Percentiles rank a stretch among this genome's conserved stretches.
phyloP scores from a whole-genome alignment of 2,888 invertebrate species.

The Camponotus fellah region DNA sequence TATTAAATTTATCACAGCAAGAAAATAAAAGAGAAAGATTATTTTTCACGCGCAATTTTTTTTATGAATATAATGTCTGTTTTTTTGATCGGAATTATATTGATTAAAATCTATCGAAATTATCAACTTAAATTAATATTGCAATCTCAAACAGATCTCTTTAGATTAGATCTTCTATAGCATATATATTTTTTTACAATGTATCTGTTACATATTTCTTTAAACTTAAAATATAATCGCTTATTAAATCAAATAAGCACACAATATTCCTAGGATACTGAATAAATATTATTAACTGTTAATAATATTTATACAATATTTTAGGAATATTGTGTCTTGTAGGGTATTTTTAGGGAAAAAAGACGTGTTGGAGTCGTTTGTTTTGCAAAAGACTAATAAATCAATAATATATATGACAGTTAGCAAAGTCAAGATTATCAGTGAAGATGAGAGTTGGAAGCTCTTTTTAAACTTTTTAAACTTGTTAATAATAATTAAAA shows the following conservation, averaged over 20 bases:
- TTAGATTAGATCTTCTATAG: neutral
- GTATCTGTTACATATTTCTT: neutral
- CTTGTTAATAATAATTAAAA: neutral
- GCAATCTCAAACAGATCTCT: conserved; percentile 1
- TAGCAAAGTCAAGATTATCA: neutral
- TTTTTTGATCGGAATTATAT: neutral
- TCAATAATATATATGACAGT: no score
- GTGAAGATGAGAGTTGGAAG: neutral
- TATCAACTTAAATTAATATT: neutral
- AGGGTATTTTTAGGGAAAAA: no score
- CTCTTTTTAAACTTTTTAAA: neutral
- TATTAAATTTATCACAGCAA: neutral
- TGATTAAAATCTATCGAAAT: neutral
- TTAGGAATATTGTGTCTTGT: no score
- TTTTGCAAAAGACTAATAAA: neutral
- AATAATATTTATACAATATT: no score
- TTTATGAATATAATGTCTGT: neutral
- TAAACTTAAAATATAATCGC: neutral
- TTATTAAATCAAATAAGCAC: neutral
- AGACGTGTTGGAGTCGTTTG: neutral
- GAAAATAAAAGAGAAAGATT: neutral
- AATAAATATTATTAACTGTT: no score
- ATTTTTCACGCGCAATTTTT: neutral
- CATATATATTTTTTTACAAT: neutral
- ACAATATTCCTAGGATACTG: no score